Conservation (phyloP, 2,113 vertebrate genomes). For the Siphamia tubifer region DNA sequence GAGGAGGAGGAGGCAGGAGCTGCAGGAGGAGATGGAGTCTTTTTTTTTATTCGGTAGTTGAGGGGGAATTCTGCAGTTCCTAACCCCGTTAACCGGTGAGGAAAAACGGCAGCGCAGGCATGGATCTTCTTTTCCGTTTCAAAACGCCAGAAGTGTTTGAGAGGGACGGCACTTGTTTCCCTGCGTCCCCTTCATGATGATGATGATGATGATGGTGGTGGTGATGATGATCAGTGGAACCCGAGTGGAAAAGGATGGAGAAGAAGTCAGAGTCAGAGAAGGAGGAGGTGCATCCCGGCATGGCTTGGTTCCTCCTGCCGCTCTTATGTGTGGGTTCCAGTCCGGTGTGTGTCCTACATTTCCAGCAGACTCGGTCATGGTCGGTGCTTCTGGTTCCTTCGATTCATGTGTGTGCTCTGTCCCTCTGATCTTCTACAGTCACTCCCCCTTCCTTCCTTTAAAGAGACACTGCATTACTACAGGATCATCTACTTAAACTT, state of each 20-base stretch:
- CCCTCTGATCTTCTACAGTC: conserved; percentile 71
- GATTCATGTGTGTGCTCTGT: conserved; percentile 76
- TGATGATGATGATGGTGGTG: too few relatives aligned
- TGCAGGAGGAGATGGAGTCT: conserved; percentile 53
- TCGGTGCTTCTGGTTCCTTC: conserved; percentile 79
- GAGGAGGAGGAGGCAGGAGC: conserved; percentile 3
- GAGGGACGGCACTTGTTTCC: conserved; percentile 60
- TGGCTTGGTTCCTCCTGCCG: too few relatives aligned
- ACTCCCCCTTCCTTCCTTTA: conserved; percentile 80
- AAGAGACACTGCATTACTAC: conserved; percentile 75
- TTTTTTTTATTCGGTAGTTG: conserved; percentile 56
- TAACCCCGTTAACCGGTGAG: conserved; percentile 63
- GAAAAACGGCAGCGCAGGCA: conserved; percentile 44
- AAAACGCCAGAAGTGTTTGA: conserved; percentile 59
- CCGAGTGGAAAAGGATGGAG: conserved; percentile 38
- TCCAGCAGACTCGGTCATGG: conserved; percentile 73
- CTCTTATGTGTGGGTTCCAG: conserved; percentile 64
- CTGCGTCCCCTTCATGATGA: conserved; percentile 65
- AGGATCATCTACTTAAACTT: conserved; percentile 32
- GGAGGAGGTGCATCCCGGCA: conserved; percentile 68
- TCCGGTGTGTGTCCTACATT: conserved; percentile 74
- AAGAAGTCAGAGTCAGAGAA: too few relatives aligned
- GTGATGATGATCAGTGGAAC: too few relatives aligned
- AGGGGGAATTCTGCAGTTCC: conserved; percentile 77
- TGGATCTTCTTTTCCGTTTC: conserved; percentile 62